Evolutionary conservation across 2,888 invertebrate species (phyloP).

Genomic region (Schrankia costaestrigalis): DNA sequence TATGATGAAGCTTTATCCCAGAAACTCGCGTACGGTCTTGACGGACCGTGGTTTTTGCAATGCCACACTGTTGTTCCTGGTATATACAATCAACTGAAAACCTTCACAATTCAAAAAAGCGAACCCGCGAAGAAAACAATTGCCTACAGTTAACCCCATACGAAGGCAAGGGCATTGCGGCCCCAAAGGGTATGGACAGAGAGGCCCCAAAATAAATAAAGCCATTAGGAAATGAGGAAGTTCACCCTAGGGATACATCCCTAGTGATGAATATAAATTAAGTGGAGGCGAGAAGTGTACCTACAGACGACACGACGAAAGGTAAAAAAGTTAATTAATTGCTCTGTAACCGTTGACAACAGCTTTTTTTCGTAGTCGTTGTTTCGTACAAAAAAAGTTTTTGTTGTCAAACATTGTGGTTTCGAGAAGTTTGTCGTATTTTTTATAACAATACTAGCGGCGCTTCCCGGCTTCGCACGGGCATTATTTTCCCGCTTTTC

Average conservation of each 20-base stretch:
- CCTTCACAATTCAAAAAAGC: background rate
- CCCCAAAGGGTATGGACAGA: slow-evolving; percentile 12
- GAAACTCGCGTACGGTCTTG: too few species aligned
- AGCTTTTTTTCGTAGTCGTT: too few species aligned
- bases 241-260: slow-evolving; percentile 16
- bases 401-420: too few species aligned
- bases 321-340: slow-evolving; percentile 5
- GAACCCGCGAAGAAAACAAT: slow-evolving; percentile 22
- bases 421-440: too few species aligned
- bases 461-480: too few species aligned
- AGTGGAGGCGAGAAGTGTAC: slow-evolving; percentile 3
- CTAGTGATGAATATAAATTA: slow-evolving; percentile 32
- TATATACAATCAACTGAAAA: too few species aligned
- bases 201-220: slow-evolving; percentile 26
- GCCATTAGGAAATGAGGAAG: slow-evolving; percentile 32
- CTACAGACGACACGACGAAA: background rate
- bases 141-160: slow-evolving; percentile 22
- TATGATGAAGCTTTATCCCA: too few species aligned
- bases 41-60: too few species aligned
- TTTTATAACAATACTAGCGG: too few species aligned
- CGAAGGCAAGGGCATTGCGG: slow-evolving; percentile 20
- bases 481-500: too few species aligned
- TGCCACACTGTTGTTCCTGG: too few species aligned
- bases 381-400: too few species aligned
- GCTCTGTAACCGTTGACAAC: background rate